Evolutionary conservation across 64 coral and sea anemone genomes (phyloP), one percentile per base, ranked within the genome.

Genomic region (Montipora efflorescens): DNA sequence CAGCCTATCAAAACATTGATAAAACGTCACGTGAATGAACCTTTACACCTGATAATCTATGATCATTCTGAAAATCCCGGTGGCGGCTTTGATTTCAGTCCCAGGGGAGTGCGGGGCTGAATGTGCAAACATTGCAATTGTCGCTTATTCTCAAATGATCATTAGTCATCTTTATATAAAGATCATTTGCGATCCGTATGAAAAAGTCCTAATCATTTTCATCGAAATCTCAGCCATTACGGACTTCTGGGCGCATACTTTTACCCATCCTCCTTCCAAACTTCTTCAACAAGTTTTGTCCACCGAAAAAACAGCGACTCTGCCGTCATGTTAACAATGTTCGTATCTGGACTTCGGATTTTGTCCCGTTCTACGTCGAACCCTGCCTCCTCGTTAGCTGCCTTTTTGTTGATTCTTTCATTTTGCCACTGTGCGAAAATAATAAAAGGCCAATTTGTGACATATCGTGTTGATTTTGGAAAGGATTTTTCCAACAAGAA

Each of bases 241-340:
- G 0, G 2, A 2, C 51, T 7, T 9, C 5, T 53, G 25, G 25
- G 25, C 0, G 0, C 25, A 28, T 28, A 28, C 25, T 28, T 28
- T 28, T 28, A 28, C 25, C 25, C 25, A 28, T 28, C 25, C 25
- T 28, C 25, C 25, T 28, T 28, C 25, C 25, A 28, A 28, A 47
- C 78, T 74, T 90, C 93, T 66, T 94, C 59, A 47, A 90, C 79
- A 83, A 90, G 84, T 68, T 94, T 89, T 59, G 66, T 94, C 14
- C 90, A 48, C 64, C 78, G 84, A 22, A 90, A 76, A 79, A 49
- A 28, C 11, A 94, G 44, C 12, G 77, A 51, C 21, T 94, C 77
- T 61, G 51, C 74, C 44, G 44, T 92, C 90, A 92, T 92, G 67
- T 92, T 69, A 49, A 45, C 70, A 82, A 92, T 92, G 57, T 28